phyloP scores from a whole-genome alignment of 2,888 invertebrate genomes.

The Ennomos fuscantarius region DNA sequence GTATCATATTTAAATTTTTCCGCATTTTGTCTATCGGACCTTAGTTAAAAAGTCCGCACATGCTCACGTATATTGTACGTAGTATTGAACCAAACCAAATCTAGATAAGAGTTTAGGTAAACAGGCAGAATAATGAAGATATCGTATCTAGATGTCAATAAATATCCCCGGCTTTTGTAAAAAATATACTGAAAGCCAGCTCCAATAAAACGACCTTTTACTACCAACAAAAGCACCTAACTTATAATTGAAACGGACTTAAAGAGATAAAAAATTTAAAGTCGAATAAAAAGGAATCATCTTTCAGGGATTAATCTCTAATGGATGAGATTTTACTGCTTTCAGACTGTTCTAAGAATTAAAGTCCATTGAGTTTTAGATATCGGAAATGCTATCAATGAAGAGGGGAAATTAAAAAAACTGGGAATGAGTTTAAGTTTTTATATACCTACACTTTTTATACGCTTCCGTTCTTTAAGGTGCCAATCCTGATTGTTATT shows the following conservation, averaged over 20 bases:
- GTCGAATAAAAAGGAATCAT: conserved; percentile 50
- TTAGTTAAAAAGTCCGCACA: conserved; percentile 2
- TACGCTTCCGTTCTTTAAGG: conserved; percentile 1
- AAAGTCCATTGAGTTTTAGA: conserved; percentile 33
- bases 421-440: too few species aligned
- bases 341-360: conserved; percentile 40
- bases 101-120: conserved; percentile 30
- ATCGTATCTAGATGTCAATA: conserved; percentile 68
- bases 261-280: conserved; percentile 45
- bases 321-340: conserved; percentile 50
- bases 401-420: conserved; percentile 3
- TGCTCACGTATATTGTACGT: conserved; percentile 7
- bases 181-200: conserved; percentile 19
- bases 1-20: too few species aligned
- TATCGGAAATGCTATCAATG: conserved; percentile 23
- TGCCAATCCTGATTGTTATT: background rate
- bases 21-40: background rate
- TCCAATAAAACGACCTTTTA: conserved; percentile 22
- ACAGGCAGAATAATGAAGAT: conserved; percentile 30
- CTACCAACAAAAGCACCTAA: conserved; percentile 36
- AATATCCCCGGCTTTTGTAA: conserved; percentile 42
- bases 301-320: conserved; percentile 56
- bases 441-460: background rate
- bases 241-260: conserved; percentile 42
- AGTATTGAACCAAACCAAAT: conserved; percentile 25